These are phyloP conservation scores for Parelbella ahira DNA, from an alignment of 2,888 invertebrate species.

Conservation along the genomic window DNA sequence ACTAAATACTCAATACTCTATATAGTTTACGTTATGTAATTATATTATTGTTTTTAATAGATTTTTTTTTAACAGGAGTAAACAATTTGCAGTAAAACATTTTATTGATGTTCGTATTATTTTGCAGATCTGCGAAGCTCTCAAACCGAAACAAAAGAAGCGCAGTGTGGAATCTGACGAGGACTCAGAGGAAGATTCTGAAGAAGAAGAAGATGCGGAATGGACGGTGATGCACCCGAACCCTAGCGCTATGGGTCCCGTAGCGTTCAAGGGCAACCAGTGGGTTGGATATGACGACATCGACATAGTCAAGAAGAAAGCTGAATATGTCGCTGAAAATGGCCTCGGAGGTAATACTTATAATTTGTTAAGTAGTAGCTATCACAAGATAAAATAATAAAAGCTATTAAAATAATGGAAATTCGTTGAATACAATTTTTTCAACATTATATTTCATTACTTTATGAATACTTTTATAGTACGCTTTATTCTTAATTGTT, in stretches of 20 bases:
- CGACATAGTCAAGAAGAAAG: slow-evolving; percentile 89
- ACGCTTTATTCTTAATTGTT: too few species aligned
- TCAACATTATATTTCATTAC: too few species aligned
- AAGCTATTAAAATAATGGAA: too few species aligned
- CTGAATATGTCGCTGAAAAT: slow-evolving; percentile 91
- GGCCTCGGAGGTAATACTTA: slow-evolving; percentile 89
- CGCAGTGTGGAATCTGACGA: slow-evolving; percentile 42
- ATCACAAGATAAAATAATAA: background rate
- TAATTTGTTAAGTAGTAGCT: too few species aligned
- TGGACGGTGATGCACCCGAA: slow-evolving; percentile 93
- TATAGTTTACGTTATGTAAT: too few species aligned
- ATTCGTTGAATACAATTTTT: too few species aligned
- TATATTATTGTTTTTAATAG: too few species aligned
- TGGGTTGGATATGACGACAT: slow-evolving; percentile 97
- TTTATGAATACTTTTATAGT: too few species aligned
- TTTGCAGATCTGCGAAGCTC: slow-evolving; percentile 93
- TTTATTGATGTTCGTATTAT: too few species aligned
- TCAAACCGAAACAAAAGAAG: slow-evolving; percentile 66
- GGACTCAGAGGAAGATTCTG: slow-evolving; percentile 65
- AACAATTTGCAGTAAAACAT: too few species aligned
- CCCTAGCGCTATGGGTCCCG: slow-evolving; percentile 92
- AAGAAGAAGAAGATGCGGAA: slow-evolving; percentile 77
- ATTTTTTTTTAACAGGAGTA: too few species aligned
- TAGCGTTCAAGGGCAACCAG: slow-evolving; percentile 90
- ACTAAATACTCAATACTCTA: too few species aligned